Base-by-base conservation (phyloP, 1,140 invertebrate species). In the Drosophila kikkawai region DNA sequence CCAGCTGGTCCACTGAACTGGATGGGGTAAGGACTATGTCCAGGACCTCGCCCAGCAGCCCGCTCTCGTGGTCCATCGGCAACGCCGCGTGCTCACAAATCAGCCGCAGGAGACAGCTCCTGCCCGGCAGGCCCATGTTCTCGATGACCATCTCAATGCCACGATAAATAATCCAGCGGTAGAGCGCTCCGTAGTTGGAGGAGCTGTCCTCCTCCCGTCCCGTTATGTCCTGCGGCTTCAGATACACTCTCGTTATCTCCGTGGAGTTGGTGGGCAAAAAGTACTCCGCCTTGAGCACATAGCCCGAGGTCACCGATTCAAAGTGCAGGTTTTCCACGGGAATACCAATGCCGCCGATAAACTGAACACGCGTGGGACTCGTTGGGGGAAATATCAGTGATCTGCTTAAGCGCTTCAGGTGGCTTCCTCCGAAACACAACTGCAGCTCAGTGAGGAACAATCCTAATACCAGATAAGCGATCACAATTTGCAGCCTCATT, bases 1-100 rank as follows among this genome's bases (percentile, higher is more conserved):
- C 66, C 41, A 76, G 68, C 7, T 66, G 50, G 63, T 90, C 85
- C 37, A 47, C 41, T 8, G 85, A 90, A 32, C 67, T 85, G 1
- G 85, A 91, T 4, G 85, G 85, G 0, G 95, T 96, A 79, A 97
- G 94, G 63, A 97, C 93, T 78, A 95, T 94, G 91, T 96, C 95
- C 37, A 96, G 92, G 75, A 97, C 93, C 93, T 96, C 95, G 12
- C 94, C 95, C 48, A 95, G 92, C 68, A 97, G 93, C 11, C 96
- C 95, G 70, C 94, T 94, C 75, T 95, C 94, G 80, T 94, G 94
- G 67, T 93, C 94, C 75, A 96, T 94, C 56, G 96, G 96, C 44
- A 94, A 92, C 32, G 95, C 94, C 0, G 96, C 95, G 13, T 95
- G 94, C 91, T 97, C 96, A 86, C 96, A 97, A 91, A 97, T 95